Percentiles rank a stretch among this genome's conserved stretches.
Conservation (phyloP, 2,113 vertebrate genomes). For the Pseudorectes ferrugineus region DNA sequence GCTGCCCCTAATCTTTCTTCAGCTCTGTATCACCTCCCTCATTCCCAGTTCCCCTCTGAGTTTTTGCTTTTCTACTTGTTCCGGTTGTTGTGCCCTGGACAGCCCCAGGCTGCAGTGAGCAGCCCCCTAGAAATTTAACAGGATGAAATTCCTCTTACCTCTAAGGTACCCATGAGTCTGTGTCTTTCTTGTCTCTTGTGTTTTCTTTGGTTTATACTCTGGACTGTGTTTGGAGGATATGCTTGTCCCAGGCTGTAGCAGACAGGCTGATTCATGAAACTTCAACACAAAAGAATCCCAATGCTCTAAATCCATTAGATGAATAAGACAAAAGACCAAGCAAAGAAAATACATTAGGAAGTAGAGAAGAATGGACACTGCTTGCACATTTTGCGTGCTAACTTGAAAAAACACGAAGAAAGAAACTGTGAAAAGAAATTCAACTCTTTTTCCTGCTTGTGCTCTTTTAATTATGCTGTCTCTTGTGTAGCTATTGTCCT, state of each 20-base stretch:
- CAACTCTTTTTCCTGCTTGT: not conserved
- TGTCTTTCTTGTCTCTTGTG: not conserved
- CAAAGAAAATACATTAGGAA: slow-evolving; percentile 17
- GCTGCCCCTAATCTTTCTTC: not conserved
- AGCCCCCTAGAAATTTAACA: not conserved
- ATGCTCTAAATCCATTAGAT: slow-evolving; percentile 31
- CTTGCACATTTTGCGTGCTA: slow-evolving; percentile 22
- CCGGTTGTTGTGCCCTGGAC: not conserved
- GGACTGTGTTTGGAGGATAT: not conserved
- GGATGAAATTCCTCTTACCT: not conserved
- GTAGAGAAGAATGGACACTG: not conserved
- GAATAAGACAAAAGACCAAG: slow-evolving; percentile 29
- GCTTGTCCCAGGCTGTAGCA: not conserved
- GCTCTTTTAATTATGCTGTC: not conserved
- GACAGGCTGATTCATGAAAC: slow-evolving; percentile 36
- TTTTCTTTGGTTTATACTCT: slow-evolving; percentile 1
- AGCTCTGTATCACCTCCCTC: not conserved
- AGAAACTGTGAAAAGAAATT: not conserved
- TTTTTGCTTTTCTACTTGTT: not conserved
- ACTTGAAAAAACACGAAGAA: slow-evolving; percentile 5
- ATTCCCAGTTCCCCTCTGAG: not conserved
- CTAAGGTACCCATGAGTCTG: not conserved
- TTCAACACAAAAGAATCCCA: slow-evolving; percentile 11
- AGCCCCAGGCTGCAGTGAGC: not conserved
- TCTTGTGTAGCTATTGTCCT: slow-evolving; percentile 13